Evolutionary conservation across 2,888 invertebrate genomes (phyloP).

Genomic region (Isoperla grammatica): DNA sequence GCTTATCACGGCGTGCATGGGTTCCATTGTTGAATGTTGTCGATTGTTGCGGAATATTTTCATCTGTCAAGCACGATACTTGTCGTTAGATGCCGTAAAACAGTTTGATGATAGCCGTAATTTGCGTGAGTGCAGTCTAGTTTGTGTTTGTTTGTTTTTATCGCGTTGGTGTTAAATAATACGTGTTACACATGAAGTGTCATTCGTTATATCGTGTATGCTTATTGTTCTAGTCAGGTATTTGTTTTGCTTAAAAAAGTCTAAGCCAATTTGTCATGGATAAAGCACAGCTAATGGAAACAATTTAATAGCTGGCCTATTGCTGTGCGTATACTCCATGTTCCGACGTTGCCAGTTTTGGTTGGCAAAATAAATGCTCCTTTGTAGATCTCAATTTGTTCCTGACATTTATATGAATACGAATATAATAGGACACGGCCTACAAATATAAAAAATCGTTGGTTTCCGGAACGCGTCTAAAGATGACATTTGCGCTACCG

Average conservation of each 20-base stretch:
- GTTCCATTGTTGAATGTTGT: not conserved
- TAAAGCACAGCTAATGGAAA: slow-evolving; percentile 10
- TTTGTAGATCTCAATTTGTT: not conserved
- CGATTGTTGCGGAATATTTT: not conserved
- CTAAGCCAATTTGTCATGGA: slow-evolving; percentile 8
- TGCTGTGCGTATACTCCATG: slow-evolving; percentile 4
- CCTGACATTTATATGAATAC: not conserved
- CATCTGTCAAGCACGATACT: too few relatives aligned
- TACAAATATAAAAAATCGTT: too few relatives aligned
- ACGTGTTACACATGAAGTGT: too few relatives aligned
- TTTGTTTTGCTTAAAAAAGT: not conserved
- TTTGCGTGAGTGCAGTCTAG: too few relatives aligned
- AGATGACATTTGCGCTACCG: too few relatives aligned
- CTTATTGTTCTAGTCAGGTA: not conserved
- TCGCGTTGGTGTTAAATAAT: too few relatives aligned
- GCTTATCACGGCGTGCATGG: not conserved
- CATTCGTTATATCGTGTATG: too few relatives aligned
- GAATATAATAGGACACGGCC: not conserved
- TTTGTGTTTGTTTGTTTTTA: too few relatives aligned
- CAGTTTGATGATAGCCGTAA: too few relatives aligned
- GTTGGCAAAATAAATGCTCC: slow-evolving; percentile 8
- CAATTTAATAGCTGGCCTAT: slow-evolving; percentile 12
- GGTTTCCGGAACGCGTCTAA: too few relatives aligned
- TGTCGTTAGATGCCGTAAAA: too few relatives aligned
- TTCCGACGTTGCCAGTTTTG: slow-evolving; percentile 11